phyloP scores from a whole-genome alignment of 2,797 vertebrate genomes.

The Buceros bicornis region DNA sequence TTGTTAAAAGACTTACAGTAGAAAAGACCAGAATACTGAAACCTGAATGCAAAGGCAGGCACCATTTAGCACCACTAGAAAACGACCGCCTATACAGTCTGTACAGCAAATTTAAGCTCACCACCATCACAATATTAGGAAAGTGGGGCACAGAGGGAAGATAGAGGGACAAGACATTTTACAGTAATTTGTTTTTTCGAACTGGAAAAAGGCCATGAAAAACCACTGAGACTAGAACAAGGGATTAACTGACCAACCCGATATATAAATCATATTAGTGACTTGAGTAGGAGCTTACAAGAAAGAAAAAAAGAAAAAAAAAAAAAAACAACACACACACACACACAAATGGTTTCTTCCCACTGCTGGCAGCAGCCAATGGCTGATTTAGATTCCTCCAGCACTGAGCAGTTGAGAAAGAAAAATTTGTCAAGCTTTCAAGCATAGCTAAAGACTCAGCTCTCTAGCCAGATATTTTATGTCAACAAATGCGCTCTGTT shows the following conservation, averaged over 20 bases:
- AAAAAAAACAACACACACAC: not conserved
- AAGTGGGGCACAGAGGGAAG: not conserved
- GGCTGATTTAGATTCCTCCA: constrained; percentile 29
- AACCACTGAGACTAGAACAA: constrained; percentile 17
- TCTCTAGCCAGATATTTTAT: constrained; percentile 45
- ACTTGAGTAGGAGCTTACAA: not conserved
- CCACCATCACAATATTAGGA: not conserved
- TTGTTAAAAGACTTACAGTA: not conserved
- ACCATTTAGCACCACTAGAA: not conserved
- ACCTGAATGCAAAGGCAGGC: not conserved
- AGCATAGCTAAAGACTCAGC: constrained; percentile 22
- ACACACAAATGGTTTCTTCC: not conserved
- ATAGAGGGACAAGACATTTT: not conserved
- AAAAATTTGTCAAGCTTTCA: constrained; percentile 58
- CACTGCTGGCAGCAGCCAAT: not conserved
- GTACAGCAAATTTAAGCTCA: not conserved
- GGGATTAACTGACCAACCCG: constrained; percentile 37
- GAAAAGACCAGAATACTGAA: not conserved
- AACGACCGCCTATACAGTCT: not conserved
- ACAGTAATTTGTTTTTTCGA: constrained; percentile 40
- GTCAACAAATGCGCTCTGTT: not conserved
- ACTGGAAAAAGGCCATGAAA: not conserved
- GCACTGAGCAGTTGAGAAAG: not conserved
- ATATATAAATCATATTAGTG: constrained; percentile 37
- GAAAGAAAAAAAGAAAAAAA: not conserved